Evolutionary conservation across 2,797 vertebrate species (phyloP).

Genomic region (Scomberomorus guttatus): DNA sequence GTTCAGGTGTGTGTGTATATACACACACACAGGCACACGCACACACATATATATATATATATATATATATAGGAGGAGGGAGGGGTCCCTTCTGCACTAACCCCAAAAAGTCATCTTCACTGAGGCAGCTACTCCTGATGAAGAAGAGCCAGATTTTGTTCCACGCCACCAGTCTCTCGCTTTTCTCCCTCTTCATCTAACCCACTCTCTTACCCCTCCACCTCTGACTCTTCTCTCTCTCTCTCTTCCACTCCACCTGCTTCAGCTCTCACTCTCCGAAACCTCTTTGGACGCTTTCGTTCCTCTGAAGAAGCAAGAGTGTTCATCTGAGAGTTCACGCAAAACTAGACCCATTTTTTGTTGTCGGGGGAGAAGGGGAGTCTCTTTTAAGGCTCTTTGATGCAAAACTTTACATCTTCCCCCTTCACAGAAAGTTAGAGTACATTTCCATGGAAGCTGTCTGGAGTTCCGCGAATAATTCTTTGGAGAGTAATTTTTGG

Average conservation of each 20-base stretch:
- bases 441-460: conserved; percentile 57
- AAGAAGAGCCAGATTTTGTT: conserved; percentile 68
- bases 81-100: conserved; percentile 73
- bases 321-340: conserved; percentile 63
- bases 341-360: conserved; percentile 48
- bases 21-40: no score
- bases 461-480: conserved; percentile 59
- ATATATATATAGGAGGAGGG: conserved; percentile 2
- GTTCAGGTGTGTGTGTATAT: conserved; percentile 31
- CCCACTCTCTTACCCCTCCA: conserved; percentile 21
- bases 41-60: conserved; percentile 4
- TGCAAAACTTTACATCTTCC: conserved; percentile 68
- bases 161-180: conserved; percentile 53
- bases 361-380: conserved; percentile 26
- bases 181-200: conserved; percentile 52
- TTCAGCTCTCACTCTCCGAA: conserved; percentile 44
- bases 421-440: conserved; percentile 68
- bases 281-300: conserved; percentile 58
- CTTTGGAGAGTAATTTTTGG: conserved; percentile 65
- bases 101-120: conserved; percentile 82
- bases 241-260: conserved; percentile 33
- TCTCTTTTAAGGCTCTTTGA: conserved; percentile 71
- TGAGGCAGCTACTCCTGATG: conserved; percentile 71
- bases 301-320: conserved; percentile 48
- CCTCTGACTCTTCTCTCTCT: neutral